These are phyloP conservation scores for Botia kubotai DNA, from an alignment of 2,797 vertebrate genomes.

Conservation along the genomic window DNA sequence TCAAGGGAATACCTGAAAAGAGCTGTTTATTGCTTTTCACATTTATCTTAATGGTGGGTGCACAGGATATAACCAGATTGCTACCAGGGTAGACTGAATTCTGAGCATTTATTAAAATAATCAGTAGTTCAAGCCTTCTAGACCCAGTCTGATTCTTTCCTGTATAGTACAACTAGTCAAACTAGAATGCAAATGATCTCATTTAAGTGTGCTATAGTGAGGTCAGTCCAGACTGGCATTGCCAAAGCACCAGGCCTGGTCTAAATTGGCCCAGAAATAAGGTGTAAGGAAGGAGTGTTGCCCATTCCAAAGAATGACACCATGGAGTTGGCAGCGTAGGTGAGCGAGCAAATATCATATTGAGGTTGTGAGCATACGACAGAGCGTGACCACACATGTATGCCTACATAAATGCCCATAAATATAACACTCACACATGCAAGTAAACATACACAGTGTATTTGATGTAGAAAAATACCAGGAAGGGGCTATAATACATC, in stretches of 20 bases:
- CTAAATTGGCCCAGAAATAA: slow-evolving; percentile 45
- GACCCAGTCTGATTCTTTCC: background rate
- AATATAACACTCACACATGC: slow-evolving; percentile 31
- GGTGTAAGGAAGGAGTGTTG: slow-evolving; percentile 64
- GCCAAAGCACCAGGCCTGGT: slow-evolving; percentile 49
- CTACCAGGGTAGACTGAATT: background rate
- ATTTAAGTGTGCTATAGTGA: slow-evolving; percentile 39
- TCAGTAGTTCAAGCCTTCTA: background rate
- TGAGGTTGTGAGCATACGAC: slow-evolving; percentile 63
- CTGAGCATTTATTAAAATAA: background rate
- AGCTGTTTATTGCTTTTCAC: too few species aligned
- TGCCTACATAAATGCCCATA: slow-evolving; percentile 11
- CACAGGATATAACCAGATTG: too few species aligned
- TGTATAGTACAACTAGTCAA: background rate
- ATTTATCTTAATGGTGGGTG: too few species aligned
- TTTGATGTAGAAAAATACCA: background rate
- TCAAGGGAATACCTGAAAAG: too few species aligned
- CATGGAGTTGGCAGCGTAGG: slow-evolving; percentile 80
- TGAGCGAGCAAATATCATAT: slow-evolving; percentile 79
- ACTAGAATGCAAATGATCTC: slow-evolving; percentile 40
- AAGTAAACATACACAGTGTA: background rate
- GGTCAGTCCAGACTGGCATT: slow-evolving; percentile 52
- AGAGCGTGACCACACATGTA: slow-evolving; percentile 62
- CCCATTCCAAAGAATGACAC: slow-evolving; percentile 77
- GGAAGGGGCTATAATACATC: background rate